Conservation (phyloP, 2,797 vertebrate species). For the Myiotriccus ornatus region DNA sequence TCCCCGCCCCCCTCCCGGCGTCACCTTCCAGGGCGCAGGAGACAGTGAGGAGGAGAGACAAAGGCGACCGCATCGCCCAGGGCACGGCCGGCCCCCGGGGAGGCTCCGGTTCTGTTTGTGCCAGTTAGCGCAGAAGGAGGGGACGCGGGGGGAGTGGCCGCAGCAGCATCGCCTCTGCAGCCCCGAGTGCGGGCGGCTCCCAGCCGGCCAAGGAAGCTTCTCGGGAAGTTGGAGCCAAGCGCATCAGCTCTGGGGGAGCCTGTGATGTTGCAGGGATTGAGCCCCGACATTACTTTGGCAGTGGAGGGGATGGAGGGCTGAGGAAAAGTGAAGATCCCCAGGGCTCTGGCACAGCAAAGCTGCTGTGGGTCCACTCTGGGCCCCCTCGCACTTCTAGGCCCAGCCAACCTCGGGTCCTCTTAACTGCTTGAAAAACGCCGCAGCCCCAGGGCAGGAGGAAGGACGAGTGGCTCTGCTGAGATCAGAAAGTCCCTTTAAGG, state of each 20-base stretch:
- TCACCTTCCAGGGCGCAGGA: slow-evolving; percentile 24
- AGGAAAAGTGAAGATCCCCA: rapidly evolving
- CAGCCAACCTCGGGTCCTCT: not conserved
- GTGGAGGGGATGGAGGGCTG: not conserved
- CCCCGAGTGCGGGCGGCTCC: not conserved
- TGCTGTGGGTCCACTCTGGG: rapidly evolving
- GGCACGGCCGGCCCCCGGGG: not conserved
- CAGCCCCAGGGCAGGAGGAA: not conserved
- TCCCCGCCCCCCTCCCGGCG: too few species aligned
- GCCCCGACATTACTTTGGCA: rapidly evolving
- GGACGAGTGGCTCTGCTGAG: not conserved
- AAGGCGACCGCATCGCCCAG: not conserved
- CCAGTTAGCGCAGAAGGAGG: not conserved
- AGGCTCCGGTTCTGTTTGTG: slow-evolving; percentile 9
- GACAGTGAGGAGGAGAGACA: not conserved
- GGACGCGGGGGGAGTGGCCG: not conserved
- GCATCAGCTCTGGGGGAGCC: not conserved
- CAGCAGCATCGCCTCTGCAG: not conserved
- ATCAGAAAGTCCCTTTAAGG: not conserved
- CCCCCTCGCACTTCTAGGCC: not conserved
- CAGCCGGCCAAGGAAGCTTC: not conserved
- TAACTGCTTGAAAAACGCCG: not conserved
- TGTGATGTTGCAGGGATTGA: rapidly evolving
- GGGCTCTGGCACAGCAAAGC: not conserved
- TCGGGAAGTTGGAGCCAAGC: not conserved